phyloP scores from a whole-genome alignment of 2,797 vertebrate genomes.

The Pachyuromys duprasi region DNA sequence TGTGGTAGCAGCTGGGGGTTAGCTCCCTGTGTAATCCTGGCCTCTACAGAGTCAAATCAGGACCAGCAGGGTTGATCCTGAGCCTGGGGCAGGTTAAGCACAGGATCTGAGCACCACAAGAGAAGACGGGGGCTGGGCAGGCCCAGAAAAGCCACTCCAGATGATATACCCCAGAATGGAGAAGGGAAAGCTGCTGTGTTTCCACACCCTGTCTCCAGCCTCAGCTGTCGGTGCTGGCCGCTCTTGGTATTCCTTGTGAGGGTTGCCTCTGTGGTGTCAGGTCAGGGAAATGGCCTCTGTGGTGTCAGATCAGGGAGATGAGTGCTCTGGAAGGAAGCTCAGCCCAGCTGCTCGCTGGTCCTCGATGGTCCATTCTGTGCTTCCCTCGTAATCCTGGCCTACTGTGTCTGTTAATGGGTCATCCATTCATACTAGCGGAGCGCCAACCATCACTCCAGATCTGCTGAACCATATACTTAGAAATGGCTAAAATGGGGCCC shows the following conservation, averaged over 20 bases:
- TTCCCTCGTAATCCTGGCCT: not conserved
- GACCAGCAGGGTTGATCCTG: not conserved
- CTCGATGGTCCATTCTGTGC: not conserved
- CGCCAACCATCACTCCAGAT: not conserved
- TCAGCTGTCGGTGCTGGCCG: not conserved
- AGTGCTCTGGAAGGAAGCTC: not conserved
- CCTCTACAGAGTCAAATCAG: not conserved
- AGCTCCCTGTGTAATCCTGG: not conserved
- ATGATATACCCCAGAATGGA: not conserved
- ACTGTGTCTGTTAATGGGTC: not conserved
- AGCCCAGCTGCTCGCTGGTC: not conserved
- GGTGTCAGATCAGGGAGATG: not conserved
- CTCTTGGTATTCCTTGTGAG: not conserved
- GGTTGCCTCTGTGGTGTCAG: too few species aligned
- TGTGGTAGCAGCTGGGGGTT: not conserved
- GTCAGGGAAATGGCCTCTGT: too few species aligned
- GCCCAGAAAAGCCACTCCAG: rapidly evolving
- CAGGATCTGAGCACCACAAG: not conserved
- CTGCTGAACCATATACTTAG: not conserved
- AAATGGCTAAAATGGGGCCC: not conserved
- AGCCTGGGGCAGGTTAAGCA: not conserved
- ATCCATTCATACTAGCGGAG: not conserved
- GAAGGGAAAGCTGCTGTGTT: not conserved
- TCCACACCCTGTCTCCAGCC: not conserved
- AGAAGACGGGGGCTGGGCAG: not conserved